Evolutionary conservation across 2,888 invertebrate species (phyloP).

Genomic region (Cephus runcator): DNA sequence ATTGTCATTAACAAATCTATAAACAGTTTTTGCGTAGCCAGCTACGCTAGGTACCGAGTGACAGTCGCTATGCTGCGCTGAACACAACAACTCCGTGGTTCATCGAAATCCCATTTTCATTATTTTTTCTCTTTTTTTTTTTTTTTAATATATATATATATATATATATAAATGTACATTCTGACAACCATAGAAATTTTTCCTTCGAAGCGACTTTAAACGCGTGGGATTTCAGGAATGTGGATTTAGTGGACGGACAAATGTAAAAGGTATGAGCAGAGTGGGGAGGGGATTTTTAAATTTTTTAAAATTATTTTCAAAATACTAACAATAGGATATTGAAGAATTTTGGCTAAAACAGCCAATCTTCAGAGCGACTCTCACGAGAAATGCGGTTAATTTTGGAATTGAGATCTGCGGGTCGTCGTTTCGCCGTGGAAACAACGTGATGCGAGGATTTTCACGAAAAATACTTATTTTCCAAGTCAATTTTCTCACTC

Average conservation of each 20-base stretch:
- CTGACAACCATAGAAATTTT: not conserved
- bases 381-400: not conserved
- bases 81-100: not conserved
- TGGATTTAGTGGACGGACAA: not conserved
- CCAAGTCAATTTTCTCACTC: not conserved
- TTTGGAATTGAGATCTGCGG: slow-evolving; percentile 20
- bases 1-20: slow-evolving; percentile 17
- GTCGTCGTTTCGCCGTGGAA: not conserved
- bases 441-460: not conserved
- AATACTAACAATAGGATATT: slow-evolving; percentile 5
- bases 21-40: slow-evolving; percentile 41
- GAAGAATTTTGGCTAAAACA: slow-evolving; percentile 8
- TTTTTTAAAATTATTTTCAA: slow-evolving; percentile 9
- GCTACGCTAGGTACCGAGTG: slow-evolving; percentile 41
- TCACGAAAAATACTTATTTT: not conserved
- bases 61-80: slow-evolving; percentile 8
- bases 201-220: not conserved
- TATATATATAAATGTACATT: not conserved
- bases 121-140: not conserved
- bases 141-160: not conserved
- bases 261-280: not conserved
- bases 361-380: not conserved
- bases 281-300: not conserved
- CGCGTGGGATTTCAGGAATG: not conserved
- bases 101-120: not conserved